These are phyloP conservation scores for Zapornia atra DNA, from an alignment of 2,113 vertebrate genomes.

Conservation along the genomic window DNA sequence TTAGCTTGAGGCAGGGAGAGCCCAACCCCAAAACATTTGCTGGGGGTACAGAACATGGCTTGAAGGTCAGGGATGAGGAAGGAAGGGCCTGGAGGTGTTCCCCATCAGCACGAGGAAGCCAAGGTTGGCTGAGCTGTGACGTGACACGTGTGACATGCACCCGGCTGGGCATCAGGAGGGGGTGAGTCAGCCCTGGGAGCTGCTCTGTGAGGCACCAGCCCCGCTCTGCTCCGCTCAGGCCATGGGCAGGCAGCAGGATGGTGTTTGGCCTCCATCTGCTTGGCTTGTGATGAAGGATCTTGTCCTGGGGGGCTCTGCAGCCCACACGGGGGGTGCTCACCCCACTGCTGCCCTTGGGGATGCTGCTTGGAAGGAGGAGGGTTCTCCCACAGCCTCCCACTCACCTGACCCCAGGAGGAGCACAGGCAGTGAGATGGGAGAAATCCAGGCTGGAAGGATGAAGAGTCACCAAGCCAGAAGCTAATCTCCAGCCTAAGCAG, in stretches of 20 bases:
- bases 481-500: neutral
- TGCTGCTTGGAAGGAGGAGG: neutral
- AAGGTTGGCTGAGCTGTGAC: neutral
- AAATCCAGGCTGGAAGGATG: neutral
- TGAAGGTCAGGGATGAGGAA: neutral
- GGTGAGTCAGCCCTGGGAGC: neutral
- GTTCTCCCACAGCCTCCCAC: neutral
- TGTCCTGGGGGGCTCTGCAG: neutral
- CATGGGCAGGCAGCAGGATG: neutral
- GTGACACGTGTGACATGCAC: neutral
- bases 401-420: no score
- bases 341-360: rapidly evolving
- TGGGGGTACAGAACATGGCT: rapidly evolving
- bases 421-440: neutral
- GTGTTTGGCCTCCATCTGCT: neutral
- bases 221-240: neutral
- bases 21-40: neutral
- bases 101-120: neutral
- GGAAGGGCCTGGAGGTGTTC: neutral
- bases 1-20: neutral
- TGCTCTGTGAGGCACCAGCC: neutral
- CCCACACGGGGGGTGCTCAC: rapidly evolving
- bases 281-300: rapidly evolving
- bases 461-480: neutral
- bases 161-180: neutral